These are phyloP conservation scores for Zele albiditarsus DNA, from an alignment of 2,888 invertebrate genomes.

Conservation along the genomic window DNA sequence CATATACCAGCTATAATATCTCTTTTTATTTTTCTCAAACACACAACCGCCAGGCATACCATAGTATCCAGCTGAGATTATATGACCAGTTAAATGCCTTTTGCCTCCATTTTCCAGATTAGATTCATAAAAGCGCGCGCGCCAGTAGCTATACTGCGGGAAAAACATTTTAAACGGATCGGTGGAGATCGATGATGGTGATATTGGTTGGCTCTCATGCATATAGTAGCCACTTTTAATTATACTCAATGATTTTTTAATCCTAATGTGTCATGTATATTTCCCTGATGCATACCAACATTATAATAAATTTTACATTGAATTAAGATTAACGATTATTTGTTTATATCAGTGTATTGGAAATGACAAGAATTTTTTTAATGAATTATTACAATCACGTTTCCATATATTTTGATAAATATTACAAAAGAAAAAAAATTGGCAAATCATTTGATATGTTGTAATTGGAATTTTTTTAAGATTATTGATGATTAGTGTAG, in stretches of 20 bases:
- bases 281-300: too few species aligned
- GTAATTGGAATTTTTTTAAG: too few species aligned
- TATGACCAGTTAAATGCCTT: conserved; percentile 35
- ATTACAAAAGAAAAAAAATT: too few species aligned
- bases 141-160: neutral
- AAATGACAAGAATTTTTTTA: too few species aligned
- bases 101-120: conserved; percentile 26
- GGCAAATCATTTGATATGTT: too few species aligned
- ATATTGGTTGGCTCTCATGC: neutral
- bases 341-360: too few species aligned
- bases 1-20: neutral
- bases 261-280: too few species aligned
- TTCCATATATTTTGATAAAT: too few species aligned
- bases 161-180: neutral
- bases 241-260: neutral
- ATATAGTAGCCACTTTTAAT: conserved; percentile 6
- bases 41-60: conserved; percentile 6
- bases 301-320: too few species aligned
- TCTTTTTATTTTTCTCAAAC: conserved; percentile 20
- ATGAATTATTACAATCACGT: too few species aligned
- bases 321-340: too few species aligned
- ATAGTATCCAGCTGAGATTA: conserved; percentile 40
- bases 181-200: neutral
- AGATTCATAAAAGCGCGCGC: neutral
- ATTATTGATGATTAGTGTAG: too few species aligned